These are phyloP conservation scores for Camelus bactrianus DNA, from an alignment of 2,113 vertebrate species.

Conservation along the genomic window DNA sequence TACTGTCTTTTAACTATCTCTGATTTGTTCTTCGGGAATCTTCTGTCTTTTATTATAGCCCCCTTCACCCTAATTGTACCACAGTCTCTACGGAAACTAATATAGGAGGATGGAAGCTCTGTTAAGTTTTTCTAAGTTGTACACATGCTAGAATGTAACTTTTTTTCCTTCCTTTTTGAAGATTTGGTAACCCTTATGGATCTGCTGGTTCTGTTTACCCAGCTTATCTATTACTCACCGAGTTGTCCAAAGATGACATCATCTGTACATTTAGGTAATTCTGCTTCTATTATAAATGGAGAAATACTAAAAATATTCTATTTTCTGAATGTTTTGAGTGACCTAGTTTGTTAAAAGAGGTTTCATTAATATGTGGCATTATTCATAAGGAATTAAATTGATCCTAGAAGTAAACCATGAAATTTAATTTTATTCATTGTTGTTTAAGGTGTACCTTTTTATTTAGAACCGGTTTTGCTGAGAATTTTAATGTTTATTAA, in stretches of 20 bases:
- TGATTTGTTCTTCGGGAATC: neutral
- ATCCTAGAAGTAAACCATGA: slow-evolving; percentile 37
- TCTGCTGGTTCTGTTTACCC: slow-evolving; percentile 92
- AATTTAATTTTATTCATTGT: slow-evolving; percentile 56
- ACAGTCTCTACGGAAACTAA: neutral
- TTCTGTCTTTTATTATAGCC: neutral
- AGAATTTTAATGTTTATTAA: slow-evolving; percentile 57
- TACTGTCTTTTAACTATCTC: neutral
- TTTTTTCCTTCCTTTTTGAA: slow-evolving; percentile 72
- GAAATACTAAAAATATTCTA: slow-evolving; percentile 30
- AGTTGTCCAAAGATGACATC: slow-evolving; percentile 81
- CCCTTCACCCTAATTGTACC: neutral
- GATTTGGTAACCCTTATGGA: slow-evolving; percentile 91
- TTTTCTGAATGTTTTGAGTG: slow-evolving; percentile 47
- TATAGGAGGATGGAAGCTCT: neutral
- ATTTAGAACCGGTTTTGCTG: slow-evolving; percentile 1
- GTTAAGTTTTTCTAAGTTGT: neutral
- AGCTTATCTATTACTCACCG: slow-evolving; percentile 93
- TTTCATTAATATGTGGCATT: slow-evolving; percentile 13
- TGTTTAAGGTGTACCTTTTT: slow-evolving; percentile 11
- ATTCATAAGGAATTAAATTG: slow-evolving; percentile 24
- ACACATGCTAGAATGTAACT: slow-evolving; percentile 10
- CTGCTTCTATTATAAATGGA: slow-evolving; percentile 48
- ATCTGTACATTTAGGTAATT: slow-evolving; percentile 89
- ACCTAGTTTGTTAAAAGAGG: slow-evolving; percentile 23